Evolutionary conservation across 2,113 vertebrate species (phyloP).

Genomic region (Saiga tatarica): DNA sequence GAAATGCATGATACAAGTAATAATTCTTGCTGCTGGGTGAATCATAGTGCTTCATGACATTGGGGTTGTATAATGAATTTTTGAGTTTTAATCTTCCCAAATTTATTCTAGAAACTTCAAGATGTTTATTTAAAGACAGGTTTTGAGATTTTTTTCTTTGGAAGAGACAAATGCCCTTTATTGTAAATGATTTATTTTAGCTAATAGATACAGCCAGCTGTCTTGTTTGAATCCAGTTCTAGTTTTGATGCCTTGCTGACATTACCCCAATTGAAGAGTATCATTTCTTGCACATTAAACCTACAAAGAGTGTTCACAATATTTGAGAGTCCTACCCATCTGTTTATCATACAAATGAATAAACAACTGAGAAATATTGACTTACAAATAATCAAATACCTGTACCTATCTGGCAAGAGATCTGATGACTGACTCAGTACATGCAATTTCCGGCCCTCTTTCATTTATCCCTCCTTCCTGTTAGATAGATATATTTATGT

Average conservation of each 20-base stretch:
- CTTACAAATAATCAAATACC: neutral
- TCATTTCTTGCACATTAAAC: neutral
- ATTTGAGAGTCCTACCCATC: neutral
- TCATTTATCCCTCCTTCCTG: neutral
- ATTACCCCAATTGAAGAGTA: neutral
- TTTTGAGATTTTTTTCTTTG: neutral
- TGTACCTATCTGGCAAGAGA: neutral
- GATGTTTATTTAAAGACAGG: neutral
- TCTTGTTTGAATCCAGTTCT: neutral
- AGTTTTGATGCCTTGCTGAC: neutral
- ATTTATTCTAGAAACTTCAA: neutral
- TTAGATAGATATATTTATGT: neutral
- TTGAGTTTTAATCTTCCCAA: neutral
- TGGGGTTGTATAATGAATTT: neutral
- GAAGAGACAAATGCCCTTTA: neutral
- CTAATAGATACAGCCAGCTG: neutral
- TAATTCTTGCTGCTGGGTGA: neutral
- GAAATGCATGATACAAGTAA: neutral
- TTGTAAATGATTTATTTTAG: neutral
- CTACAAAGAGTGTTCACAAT: neutral
- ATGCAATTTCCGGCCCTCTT: accelerated
- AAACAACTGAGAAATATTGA: neutral
- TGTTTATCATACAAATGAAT: neutral
- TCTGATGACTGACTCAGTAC: neutral
- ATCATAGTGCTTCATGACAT: neutral